These are phyloP conservation scores for Eriosoma lanigerum DNA, from an alignment of 1,140 invertebrate genomes.

Conservation along the genomic window DNA sequence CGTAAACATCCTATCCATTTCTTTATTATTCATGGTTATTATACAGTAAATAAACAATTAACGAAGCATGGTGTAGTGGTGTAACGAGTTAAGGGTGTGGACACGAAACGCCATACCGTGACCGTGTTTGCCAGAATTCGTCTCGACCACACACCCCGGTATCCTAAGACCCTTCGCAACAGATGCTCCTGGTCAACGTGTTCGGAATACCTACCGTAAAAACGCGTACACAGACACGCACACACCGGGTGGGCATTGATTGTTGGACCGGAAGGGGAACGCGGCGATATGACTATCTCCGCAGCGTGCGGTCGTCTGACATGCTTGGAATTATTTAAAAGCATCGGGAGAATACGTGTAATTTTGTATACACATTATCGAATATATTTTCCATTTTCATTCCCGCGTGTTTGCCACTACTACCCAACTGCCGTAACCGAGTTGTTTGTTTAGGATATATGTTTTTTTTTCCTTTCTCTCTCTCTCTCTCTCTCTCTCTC, in stretches of 20 bases:
- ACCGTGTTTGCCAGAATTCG: not conserved
- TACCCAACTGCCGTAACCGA: constrained; percentile 18
- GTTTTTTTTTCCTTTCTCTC: not conserved
- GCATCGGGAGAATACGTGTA: not conserved
- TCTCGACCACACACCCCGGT: not conserved
- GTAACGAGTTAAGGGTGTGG: not conserved
- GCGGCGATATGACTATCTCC: not conserved
- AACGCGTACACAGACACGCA: not conserved
- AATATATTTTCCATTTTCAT: constrained; percentile 45
- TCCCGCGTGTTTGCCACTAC: not conserved
- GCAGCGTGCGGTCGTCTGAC: not conserved
- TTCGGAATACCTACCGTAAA: constrained; percentile 16
- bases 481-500: not conserved
- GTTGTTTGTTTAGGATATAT: constrained; percentile 45
- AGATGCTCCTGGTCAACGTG: constrained; percentile 47
- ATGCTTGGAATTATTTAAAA: constrained; percentile 46
- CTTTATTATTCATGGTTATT: too few relatives aligned
- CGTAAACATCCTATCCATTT: too few relatives aligned
- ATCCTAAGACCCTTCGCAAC: constrained; percentile 17
- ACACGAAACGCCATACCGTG: not conserved
- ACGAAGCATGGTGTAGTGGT: not conserved
- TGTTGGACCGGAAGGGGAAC: not conserved
- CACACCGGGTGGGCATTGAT: not conserved
- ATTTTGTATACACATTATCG: constrained; percentile 26
- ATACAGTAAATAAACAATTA: constrained; percentile 37